Conservation (phyloP, 2,113 vertebrate species). For the Calcarius ornatus region DNA sequence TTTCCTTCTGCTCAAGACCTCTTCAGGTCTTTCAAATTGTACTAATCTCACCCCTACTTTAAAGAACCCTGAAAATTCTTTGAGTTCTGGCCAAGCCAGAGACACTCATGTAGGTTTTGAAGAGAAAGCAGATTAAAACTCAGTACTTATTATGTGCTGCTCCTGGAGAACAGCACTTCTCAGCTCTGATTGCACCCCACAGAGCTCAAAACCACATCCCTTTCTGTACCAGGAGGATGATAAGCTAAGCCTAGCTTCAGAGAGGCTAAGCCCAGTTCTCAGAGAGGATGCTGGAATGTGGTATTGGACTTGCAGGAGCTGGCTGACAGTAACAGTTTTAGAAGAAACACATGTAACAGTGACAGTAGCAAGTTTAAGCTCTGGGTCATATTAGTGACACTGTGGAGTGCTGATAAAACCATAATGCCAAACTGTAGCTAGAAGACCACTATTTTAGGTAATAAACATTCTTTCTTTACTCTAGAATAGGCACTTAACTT, state of each 20-base stretch:
- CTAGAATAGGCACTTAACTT: not conserved
- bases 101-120: not conserved
- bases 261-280: not conserved
- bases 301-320: conserved; percentile 13
- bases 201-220: conserved; percentile 29
- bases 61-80: not conserved
- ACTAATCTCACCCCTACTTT: not conserved
- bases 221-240: conserved; percentile 4
- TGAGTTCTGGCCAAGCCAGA: not conserved
- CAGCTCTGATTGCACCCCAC: conserved; percentile 4
- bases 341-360: conserved; percentile 33
- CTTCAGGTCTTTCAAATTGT: not conserved
- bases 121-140: conserved; percentile 19
- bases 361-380: conserved; percentile 46
- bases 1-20: not conserved
- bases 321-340: not conserved
- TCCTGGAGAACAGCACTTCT: not conserved
- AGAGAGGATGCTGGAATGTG: conserved; percentile 4
- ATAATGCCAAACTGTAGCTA: not conserved
- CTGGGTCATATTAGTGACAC: conserved; percentile 25
- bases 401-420: conserved; percentile 24
- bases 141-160: not conserved
- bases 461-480: not conserved
- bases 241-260: conserved; percentile 32
- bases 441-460: not conserved